Percentiles rank a stretch among this genome's conserved stretches.
phyloP scores from a whole-genome alignment of 2,113 vertebrate genomes.

The Chaetodon auriga region DNA sequence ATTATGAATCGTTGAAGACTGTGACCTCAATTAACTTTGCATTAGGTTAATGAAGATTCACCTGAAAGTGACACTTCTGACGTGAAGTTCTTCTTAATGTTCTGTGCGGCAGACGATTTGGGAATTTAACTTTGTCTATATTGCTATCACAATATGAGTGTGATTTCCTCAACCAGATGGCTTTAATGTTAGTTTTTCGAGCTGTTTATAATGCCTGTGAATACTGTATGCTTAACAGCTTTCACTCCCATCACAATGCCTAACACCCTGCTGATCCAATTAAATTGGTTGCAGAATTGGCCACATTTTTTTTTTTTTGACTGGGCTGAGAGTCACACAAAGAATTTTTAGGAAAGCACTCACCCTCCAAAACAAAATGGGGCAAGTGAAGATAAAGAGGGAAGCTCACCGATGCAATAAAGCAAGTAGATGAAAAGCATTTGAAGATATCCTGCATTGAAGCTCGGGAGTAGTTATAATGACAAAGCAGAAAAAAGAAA shows the following conservation, averaged over 20 bases:
- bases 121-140: conserved; percentile 4
- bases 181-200: conserved; percentile 29
- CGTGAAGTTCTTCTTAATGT: conserved; percentile 5
- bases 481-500: conserved; percentile 20
- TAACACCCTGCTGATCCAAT: conserved; percentile 42
- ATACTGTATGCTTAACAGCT: conserved; percentile 35
- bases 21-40: neutral
- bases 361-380: conserved; percentile 12
- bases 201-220: conserved; percentile 8
- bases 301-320: conserved; percentile 17
- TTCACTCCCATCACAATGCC: conserved; percentile 16
- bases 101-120: neutral
- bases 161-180: conserved; percentile 27
- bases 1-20: neutral
- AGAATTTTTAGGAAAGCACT: conserved; percentile 14
- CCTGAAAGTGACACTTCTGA: conserved; percentile 11
- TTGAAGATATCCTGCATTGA: conserved; percentile 12
- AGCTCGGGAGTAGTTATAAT: neutral
- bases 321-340: conserved; percentile 18
- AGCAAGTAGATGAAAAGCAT: neutral
- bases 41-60: neutral
- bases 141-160: conserved; percentile 2
- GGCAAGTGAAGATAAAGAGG: conserved; percentile 9
- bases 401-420: conserved; percentile 19
- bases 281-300: conserved; percentile 40